phyloP scores from a whole-genome alignment of 2,797 vertebrate genomes.

The Fundulus diaphanus region DNA sequence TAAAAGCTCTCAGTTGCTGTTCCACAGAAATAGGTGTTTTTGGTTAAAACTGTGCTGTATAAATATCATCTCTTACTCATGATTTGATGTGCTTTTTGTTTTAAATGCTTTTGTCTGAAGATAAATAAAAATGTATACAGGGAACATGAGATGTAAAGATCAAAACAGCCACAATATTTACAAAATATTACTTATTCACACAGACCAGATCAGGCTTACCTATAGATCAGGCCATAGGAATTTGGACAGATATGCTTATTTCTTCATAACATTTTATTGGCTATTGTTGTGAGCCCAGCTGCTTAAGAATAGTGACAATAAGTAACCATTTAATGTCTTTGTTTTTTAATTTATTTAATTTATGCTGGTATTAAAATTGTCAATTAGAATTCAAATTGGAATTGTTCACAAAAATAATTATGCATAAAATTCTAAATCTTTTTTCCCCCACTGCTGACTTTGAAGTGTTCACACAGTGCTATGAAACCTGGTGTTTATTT shows the following conservation, averaged over 20 bases:
- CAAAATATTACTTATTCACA: background rate
- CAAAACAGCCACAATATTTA: background rate
- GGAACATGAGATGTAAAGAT: background rate
- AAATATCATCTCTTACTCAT: conserved; percentile 8
- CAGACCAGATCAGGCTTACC: background rate
- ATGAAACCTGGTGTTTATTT: too few species aligned
- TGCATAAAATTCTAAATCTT: background rate
- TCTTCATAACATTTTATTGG: background rate
- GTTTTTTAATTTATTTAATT: background rate
- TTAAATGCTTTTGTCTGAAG: background rate
- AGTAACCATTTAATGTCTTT: background rate
- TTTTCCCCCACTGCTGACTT: background rate
- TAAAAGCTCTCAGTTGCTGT: conserved; percentile 16
- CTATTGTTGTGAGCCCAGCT: background rate
- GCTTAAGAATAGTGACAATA: background rate
- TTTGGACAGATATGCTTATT: background rate
- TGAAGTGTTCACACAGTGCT: background rate
- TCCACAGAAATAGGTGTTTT: conserved; percentile 2
- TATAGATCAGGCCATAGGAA: background rate
- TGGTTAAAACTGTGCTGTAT: conserved; percentile 13
- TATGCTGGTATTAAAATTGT: background rate
- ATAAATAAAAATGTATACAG: background rate
- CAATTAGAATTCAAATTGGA: too few species aligned
- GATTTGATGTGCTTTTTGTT: background rate
- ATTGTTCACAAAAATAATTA: background rate